Base-by-base conservation (phyloP, 2,797 vertebrate genomes). In the Schizothorax lantsangensis region DNA sequence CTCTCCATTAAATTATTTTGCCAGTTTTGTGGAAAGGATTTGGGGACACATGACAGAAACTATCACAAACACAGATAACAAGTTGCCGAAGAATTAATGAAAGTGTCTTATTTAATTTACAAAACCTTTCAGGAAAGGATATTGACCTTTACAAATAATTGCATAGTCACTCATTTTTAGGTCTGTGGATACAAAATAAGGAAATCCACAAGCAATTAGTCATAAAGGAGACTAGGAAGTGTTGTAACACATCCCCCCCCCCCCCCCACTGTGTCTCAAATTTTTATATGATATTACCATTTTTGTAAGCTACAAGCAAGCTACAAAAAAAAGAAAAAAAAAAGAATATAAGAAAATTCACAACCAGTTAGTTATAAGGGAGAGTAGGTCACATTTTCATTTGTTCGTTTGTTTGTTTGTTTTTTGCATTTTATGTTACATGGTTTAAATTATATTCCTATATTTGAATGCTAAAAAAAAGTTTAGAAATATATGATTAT, bases 141-240 rank as follows among this genome's bases (percentile, higher is more conserved):
- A 66, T 43, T 81, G 84, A 86, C 84, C 84, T 86, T 86, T 81
- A 21, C 6, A 14, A 81, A 75, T 74, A 81, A 79, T 81, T 40
- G 38, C 52, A 6, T 40, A 62, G 66, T 81, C 30, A 40, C 80
- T 40, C 9, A 26, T 40, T 57, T 79, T 59, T 38, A n/a, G 66
- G 45, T 26, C 14, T 57, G 30, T 38, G 40, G 64, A 52, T 9
- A 3, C 17, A 82, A 38, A 52, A 36, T 38, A n/a, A 59, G 40
- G 11, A 73, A 73, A 49, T 73, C 26, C 14, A 9, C 52, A 47
- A 45, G 54, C 10, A 38, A n/a, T 33, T 21, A 57, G 26, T 49
- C 33, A 64, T 19, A 26, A 30, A 30, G 17, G 2, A 30, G 8
- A 43, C 14, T 33, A 6, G 40, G 3, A 57, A 47, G 40, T 26